Percentiles rank a stretch among this genome's conserved stretches.
phyloP scores from a whole-genome alignment of 2,888 invertebrate genomes.

The Troides oblongomaculatus region DNA sequence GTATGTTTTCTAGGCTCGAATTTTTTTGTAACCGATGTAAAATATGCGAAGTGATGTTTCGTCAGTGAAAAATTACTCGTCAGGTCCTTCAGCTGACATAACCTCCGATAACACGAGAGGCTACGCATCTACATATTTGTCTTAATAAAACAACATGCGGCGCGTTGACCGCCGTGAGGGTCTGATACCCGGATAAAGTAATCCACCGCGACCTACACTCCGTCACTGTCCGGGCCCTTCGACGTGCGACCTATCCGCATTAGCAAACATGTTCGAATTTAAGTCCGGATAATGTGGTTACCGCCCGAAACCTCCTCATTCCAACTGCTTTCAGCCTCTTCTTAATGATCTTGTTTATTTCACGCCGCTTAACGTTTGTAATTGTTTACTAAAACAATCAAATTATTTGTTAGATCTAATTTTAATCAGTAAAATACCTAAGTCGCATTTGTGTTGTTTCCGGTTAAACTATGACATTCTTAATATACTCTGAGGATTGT shows the following conservation, averaged over 20 bases:
- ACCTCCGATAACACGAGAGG: slow-evolving; percentile 27
- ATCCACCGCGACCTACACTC: slow-evolving; percentile 48
- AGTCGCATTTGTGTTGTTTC: too few species aligned
- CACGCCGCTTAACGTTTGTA: not conserved
- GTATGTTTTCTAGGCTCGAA: not conserved
- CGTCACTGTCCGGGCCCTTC: slow-evolving; percentile 66
- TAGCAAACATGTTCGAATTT: slow-evolving; percentile 71
- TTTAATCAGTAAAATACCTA: too few species aligned
- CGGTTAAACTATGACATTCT: too few species aligned
- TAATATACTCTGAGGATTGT: too few species aligned
- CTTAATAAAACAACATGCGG: slow-evolving; percentile 40
- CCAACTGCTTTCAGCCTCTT: slow-evolving; percentile 36
- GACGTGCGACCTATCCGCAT: slow-evolving; percentile 61
- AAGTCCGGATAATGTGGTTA: slow-evolving; percentile 51
- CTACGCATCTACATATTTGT: slow-evolving; percentile 33
- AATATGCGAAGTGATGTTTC: slow-evolving; percentile 17
- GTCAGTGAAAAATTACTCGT: slow-evolving; percentile 25
- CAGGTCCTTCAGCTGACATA: slow-evolving; percentile 17
- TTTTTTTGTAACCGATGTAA: slow-evolving; percentile 14
- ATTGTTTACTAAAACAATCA: not conserved
- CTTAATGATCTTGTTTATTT: slow-evolving; percentile 15
- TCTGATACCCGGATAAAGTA: slow-evolving; percentile 32
- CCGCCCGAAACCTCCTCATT: slow-evolving; percentile 44
- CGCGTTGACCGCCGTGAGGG: slow-evolving; percentile 35
- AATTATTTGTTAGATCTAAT: too few species aligned